phyloP scores from a whole-genome alignment of 2,113 vertebrate species.

The Peromyscus californicus region DNA sequence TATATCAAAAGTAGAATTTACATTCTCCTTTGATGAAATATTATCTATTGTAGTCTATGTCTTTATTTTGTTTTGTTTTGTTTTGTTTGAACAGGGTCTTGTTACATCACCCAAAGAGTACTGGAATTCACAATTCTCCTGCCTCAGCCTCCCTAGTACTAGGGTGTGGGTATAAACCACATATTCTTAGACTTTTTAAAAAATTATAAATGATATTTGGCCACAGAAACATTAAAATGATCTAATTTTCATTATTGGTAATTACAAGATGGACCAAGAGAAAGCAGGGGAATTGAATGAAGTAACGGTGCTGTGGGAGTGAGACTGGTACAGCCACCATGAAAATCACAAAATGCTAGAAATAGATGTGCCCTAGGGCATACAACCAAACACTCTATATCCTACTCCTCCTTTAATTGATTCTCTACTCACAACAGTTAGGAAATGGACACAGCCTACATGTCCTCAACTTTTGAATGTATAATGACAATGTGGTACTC shows the following conservation, averaged over 20 bases:
- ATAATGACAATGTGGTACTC: not conserved
- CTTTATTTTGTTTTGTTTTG: not conserved
- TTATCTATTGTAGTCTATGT: not conserved
- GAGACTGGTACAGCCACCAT: not conserved
- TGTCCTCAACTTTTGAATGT: not conserved
- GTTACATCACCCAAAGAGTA: no score
- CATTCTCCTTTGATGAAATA: not conserved
- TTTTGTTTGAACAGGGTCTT: not conserved
- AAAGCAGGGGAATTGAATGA: not conserved
- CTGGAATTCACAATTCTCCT: not conserved
- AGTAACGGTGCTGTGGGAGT: not conserved
- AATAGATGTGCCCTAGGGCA: not conserved
- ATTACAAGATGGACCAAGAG: not conserved
- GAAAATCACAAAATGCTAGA: not conserved
- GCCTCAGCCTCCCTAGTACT: not conserved
- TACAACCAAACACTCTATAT: not conserved
- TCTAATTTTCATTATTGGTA: not conserved
- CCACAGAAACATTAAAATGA: conserved; percentile 1
- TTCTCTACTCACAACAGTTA: not conserved
- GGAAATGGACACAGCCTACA: not conserved
- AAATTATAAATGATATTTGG: not conserved
- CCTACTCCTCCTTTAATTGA: not conserved
- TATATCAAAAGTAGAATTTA: not conserved
- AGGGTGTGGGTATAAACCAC: not conserved
- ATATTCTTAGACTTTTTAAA: not conserved